Evolutionary conservation across 2,888 invertebrate genomes (phyloP), one percentile per base, ranked within the genome.

Genomic region (Perizoma flavofasciatum): DNA sequence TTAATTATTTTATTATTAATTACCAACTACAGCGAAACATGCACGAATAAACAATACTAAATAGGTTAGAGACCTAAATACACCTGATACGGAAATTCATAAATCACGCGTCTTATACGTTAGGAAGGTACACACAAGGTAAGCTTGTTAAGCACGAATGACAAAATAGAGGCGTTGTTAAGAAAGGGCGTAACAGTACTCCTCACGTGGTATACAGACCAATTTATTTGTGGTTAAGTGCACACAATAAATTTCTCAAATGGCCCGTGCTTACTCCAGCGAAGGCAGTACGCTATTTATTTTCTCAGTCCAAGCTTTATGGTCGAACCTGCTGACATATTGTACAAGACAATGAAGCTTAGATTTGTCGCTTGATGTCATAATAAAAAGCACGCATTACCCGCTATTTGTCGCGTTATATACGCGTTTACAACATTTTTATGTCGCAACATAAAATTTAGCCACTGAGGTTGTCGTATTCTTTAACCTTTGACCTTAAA

Each of bases 191-290:
- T 51, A 51, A 10, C 56, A 40, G 61, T 53, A 47, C 43, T 61
- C 45, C 55, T 85, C 85, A 83, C 85, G 83, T 82, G 82, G 83
- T 79, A 22, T 22, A 78, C 78, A 75, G 78, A 79, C 85, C 89
- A 89, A 90, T 89, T 89, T 90, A 92, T 90, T 89, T 87, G 89
- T 84, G 88, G 89, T 88, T 89, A 90, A 90, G 89, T 89, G 88
- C 88, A 86, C 87, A 85, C 90, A 81, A 89, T 91, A 92, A 88
- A 89, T 91, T 91, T 88, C 88, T 88, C 85, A 87, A 90, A 92
- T 89, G 88, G 89, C 80, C 86, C 87, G 85, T 84, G 83, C 88
- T 87, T 85, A 86, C 82, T 81, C 79, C 84, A 79, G 81, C 83
- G 83, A 84, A 82, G 83, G 83, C 83, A 84, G 88, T 84, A 82